Percentiles rank a stretch among this genome's conserved stretches.
phyloP scores from a whole-genome alignment of 2,113 vertebrate species.

The Dolichallabes microphthalmus region DNA sequence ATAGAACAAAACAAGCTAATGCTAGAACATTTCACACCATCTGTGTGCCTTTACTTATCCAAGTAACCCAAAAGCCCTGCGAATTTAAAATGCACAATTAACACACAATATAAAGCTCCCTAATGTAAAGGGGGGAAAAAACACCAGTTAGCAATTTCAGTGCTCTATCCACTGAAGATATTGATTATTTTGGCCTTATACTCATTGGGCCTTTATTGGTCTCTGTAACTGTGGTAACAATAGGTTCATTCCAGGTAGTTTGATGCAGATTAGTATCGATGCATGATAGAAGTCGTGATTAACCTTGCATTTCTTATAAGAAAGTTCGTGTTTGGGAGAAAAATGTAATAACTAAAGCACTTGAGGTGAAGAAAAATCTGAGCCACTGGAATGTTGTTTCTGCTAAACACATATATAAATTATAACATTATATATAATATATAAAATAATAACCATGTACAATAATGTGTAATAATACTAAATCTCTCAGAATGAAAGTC shows the following conservation, averaged over 20 bases:
- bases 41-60: too few species aligned
- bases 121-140: too few species aligned
- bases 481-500: neutral
- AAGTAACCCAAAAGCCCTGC: too few species aligned
- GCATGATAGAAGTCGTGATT: neutral
- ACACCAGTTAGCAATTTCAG: slow-evolving; percentile 1
- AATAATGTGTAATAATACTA: neutral
- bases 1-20: too few species aligned
- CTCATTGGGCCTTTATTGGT: slow-evolving; percentile 14
- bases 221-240: neutral
- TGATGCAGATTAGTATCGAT: neutral
- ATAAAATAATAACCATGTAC: neutral
- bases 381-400: neutral
- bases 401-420: neutral
- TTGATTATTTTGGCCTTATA: slow-evolving; percentile 11
- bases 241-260: slow-evolving; percentile 8
- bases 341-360: neutral
- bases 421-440: neutral
- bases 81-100: too few species aligned
- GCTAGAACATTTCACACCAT: too few species aligned
- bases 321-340: neutral
- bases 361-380: neutral
- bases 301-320: neutral
- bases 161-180: slow-evolving; percentile 18
- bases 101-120: too few species aligned